Evolutionary conservation across 2,888 invertebrate species (phyloP), one percentile per base, ranked within the genome.

Genomic region (Tachystola acroxantha): DNA sequence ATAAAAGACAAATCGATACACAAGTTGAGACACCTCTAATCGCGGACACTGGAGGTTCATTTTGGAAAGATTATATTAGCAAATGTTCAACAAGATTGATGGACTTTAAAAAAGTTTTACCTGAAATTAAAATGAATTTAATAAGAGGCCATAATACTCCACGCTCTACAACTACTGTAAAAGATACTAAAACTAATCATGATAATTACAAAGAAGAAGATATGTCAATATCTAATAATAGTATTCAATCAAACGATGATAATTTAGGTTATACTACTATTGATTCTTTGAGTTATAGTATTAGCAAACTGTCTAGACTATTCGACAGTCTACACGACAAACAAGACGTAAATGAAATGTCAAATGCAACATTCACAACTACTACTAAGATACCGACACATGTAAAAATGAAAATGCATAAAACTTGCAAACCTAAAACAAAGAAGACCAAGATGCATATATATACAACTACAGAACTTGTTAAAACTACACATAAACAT

Each of bases 51-150:
- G 58, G 62, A 9, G 70, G 61, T 2, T 44, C 50, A 0, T 68
- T 67, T 39, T 70, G 70, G 72, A 42, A 54, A 41, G 56, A 70
- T 24, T 66, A 65, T 32, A 25, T 71, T 12, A 60, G 55, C 39
- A 48, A 28, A 10, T 51, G 43, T 6, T 50, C 45, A 4, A 38
- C 36, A 13, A 40, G 46, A 38, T 37, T 37, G 10, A 9, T 11
- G n/a, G 29, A 14, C 4, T 2, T 5, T n/a, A 27, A 27, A n/a
- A n/a, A 27, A 2, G 4, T 4, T n/a, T n/a, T 6, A 12, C 4
- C 11, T 3, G 7, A 11, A 27, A 27, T 10, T 11, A 2, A 11
- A 29, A 14, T 29, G 29, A 29, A n/a, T 7, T 14, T 13, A 7
- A 13, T 9, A 9, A 13, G 2, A 9, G 16, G 14, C 10, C 11